phyloP scores from a whole-genome alignment of 2,797 vertebrate species.

The Austrolebias charrua region DNA sequence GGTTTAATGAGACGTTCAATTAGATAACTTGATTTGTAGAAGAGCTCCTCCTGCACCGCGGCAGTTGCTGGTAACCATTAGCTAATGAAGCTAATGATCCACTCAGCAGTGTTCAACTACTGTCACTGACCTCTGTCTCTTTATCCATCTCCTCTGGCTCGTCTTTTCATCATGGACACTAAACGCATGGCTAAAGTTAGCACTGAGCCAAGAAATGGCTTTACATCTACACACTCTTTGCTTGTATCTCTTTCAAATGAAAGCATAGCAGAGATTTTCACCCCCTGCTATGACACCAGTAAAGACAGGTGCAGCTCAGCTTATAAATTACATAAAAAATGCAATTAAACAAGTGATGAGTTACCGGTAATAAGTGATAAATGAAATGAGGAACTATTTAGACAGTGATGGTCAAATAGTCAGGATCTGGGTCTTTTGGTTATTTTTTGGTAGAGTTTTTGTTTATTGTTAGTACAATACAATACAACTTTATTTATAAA shows the following conservation, averaged over 20 bases:
- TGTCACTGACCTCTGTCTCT: conserved; percentile 35
- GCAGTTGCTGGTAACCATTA: conserved; percentile 67
- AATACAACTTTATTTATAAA: no score
- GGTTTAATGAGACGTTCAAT: conserved; percentile 50
- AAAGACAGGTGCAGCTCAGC: background rate
- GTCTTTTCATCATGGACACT: conserved; percentile 19
- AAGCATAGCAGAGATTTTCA: no score
- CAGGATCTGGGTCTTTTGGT: no score
- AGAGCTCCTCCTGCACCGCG: conserved; percentile 16
- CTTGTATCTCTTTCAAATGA: background rate
- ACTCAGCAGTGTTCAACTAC: conserved; percentile 62
- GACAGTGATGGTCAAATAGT: no score
- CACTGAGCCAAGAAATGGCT: conserved; percentile 8
- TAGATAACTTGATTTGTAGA: conserved; percentile 48
- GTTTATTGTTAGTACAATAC: no score
- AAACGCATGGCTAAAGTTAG: conserved; percentile 3
- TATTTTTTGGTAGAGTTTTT: no score
- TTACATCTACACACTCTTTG: background rate
- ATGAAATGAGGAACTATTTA: no score
- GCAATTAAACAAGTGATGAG: no score
- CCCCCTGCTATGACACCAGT: background rate
- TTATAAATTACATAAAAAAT: background rate
- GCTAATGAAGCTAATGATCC: conserved; percentile 75
- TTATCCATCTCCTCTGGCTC: conserved; percentile 8
- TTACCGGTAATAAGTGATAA: no score